These are phyloP conservation scores for Cosmia pyralina DNA, from an alignment of 2,888 invertebrate genomes.

Conservation along the genomic window DNA sequence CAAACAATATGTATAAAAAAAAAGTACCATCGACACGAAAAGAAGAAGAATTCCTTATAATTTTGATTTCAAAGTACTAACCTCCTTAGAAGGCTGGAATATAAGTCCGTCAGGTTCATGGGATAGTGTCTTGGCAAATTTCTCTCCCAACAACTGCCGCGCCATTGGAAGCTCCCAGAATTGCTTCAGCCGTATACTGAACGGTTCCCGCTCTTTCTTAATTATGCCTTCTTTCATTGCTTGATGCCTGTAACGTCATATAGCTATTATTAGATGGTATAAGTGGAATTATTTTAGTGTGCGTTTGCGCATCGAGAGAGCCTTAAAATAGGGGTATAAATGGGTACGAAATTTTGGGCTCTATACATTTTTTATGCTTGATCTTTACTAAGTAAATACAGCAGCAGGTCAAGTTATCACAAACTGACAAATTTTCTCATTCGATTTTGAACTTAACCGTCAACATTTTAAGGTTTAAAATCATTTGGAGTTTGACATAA, in stretches of 20 bases:
- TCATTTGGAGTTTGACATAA: no score
- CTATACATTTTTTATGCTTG: no score
- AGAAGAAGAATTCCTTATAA: no score
- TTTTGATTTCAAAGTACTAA: slow-evolving; percentile 69
- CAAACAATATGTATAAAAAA: background rate
- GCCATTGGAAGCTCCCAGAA: slow-evolving; percentile 96
- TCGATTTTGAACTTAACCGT: no score
- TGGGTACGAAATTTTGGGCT: no score
- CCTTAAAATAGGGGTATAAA: background rate
- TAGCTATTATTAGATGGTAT: background rate
- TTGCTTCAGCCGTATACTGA: slow-evolving; percentile 96
- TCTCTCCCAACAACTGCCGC: slow-evolving; percentile 93
- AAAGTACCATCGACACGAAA: background rate
- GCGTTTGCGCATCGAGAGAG: background rate
- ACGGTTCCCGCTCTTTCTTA: slow-evolving; percentile 95
- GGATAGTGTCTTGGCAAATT: slow-evolving; percentile 95
- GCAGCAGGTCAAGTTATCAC: no score
- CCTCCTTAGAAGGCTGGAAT: slow-evolving; percentile 97
- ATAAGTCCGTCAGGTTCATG: slow-evolving; percentile 99
- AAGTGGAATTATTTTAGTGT: background rate
- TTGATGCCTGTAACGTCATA: slow-evolving; percentile 87
- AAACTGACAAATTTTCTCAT: no score
- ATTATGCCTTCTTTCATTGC: slow-evolving; percentile 95
- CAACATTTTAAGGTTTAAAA: no score
- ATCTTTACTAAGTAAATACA: no score